Evolutionary conservation across 2,888 invertebrate genomes (phyloP).

Genomic region (Hydriomena furcata): DNA sequence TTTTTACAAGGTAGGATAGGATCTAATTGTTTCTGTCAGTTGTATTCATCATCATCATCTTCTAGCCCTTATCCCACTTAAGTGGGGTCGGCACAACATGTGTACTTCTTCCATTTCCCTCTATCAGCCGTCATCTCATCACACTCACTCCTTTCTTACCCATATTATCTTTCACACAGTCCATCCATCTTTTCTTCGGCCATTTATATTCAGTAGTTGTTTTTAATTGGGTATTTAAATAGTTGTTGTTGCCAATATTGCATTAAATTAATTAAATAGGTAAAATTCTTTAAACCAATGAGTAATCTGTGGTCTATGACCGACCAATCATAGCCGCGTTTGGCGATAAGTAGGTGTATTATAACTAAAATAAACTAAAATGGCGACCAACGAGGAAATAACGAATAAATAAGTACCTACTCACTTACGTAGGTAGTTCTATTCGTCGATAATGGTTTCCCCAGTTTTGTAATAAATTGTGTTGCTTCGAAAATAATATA

Average conservation of each 20-base stretch:
- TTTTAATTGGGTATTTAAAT: slow-evolving; percentile 8
- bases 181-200: too few relatives aligned
- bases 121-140: too few relatives aligned
- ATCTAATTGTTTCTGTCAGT: too few relatives aligned
- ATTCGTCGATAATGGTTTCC: background rate
- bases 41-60: too few relatives aligned
- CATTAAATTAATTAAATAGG: slow-evolving; percentile 19
- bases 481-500: too few relatives aligned
- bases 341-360: slow-evolving; percentile 10
- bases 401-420: slow-evolving; percentile 6
- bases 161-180: too few relatives aligned
- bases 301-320: slow-evolving; percentile 14
- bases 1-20: too few relatives aligned
- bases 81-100: too few relatives aligned
- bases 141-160: too few relatives aligned
- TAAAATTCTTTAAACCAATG: slow-evolving; percentile 26
- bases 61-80: too few relatives aligned
- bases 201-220: background rate
- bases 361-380: slow-evolving; percentile 28
- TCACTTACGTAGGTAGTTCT: background rate
- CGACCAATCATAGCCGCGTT: slow-evolving; percentile 22
- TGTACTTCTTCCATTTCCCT: too few relatives aligned
- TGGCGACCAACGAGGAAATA: slow-evolving; percentile 27
- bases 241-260: slow-evolving; percentile 7
- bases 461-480: background rate